phyloP scores from a whole-genome alignment of 2,113 vertebrate genomes.

The Stigmatopora argus region DNA sequence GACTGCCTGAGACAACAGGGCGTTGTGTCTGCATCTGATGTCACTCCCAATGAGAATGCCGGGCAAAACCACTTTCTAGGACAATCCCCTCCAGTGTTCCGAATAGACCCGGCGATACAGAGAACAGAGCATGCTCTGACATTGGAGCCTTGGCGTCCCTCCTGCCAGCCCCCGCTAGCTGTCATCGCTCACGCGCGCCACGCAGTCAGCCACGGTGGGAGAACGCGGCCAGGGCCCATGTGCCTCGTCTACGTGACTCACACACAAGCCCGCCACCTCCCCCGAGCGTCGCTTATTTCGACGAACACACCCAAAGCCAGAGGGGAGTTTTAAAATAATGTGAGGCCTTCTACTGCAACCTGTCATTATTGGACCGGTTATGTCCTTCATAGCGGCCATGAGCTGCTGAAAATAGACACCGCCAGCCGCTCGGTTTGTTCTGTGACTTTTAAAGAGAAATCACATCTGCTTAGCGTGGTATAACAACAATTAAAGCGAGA shows the following conservation, averaged over 20 bases:
- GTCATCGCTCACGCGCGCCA: conserved; percentile 58
- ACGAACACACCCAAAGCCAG: conserved; percentile 55
- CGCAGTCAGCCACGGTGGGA: conserved; percentile 41
- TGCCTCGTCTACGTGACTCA: conserved; percentile 42
- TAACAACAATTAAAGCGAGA: conserved; percentile 3
- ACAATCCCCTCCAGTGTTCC: conserved; percentile 56
- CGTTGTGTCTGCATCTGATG: conserved; percentile 56
- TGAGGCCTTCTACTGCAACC: conserved; percentile 56
- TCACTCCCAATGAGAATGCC: conserved; percentile 53
- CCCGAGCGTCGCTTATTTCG: conserved; percentile 44
- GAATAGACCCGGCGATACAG: conserved; percentile 41
- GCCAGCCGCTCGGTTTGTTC: conserved; percentile 64
- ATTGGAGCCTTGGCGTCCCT: conserved; percentile 46
- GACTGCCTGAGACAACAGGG: conserved; percentile 36
- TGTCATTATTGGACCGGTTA: conserved; percentile 70
- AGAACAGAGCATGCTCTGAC: conserved; percentile 53
- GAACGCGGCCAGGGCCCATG: conserved; percentile 39
- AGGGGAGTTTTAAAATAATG: conserved; percentile 57
- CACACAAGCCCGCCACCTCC: conserved; percentile 25
- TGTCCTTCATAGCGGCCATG: conserved; percentile 61
- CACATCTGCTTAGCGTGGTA: conserved; percentile 32
- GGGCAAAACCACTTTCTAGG: conserved; percentile 34
- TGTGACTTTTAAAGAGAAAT: conserved; percentile 67
- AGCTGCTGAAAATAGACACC: conserved; percentile 73
- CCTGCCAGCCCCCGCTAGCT: conserved; percentile 49